These are phyloP conservation scores for Ips typographus DNA, from an alignment of 1,140 invertebrate species.

Conservation along the genomic window DNA sequence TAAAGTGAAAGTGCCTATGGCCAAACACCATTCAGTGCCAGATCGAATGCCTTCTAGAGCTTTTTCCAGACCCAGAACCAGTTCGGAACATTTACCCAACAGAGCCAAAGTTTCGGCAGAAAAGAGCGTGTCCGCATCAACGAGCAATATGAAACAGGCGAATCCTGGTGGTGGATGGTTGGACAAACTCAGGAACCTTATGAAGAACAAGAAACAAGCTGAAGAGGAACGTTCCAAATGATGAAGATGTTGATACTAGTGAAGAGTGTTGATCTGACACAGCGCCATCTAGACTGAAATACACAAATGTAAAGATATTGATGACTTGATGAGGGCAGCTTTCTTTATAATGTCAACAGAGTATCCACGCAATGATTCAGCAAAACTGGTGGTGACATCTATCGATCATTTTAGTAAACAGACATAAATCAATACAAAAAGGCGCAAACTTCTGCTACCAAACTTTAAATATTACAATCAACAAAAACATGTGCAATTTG, in stretches of 20 bases:
- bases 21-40: conserved; percentile 66
- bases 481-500: conserved; percentile 26
- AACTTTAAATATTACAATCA: conserved; percentile 13
- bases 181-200: conserved; percentile 76
- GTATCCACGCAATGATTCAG: no score
- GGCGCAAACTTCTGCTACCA: no score
- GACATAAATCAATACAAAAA: no score
- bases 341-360: no score
- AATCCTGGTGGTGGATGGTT: conserved; percentile 85
- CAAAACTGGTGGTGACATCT: no score
- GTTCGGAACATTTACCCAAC: conserved; percentile 64
- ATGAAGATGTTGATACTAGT: no score
- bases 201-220: conserved; percentile 68
- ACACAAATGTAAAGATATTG: no score
- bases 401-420: no score
- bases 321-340: no score
- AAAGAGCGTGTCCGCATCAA: conserved; percentile 54
- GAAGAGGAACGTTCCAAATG: conserved; percentile 46
- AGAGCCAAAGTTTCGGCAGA: conserved; percentile 58
- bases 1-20: conserved; percentile 61
- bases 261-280: no score
- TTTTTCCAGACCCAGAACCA: conserved; percentile 46
- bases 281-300: no score
- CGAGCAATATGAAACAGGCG: conserved; percentile 75
- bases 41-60: conserved; percentile 57